Conservation (phyloP, 1,140 invertebrate genomes). For the Rhagoletis pomonella region DNA sequence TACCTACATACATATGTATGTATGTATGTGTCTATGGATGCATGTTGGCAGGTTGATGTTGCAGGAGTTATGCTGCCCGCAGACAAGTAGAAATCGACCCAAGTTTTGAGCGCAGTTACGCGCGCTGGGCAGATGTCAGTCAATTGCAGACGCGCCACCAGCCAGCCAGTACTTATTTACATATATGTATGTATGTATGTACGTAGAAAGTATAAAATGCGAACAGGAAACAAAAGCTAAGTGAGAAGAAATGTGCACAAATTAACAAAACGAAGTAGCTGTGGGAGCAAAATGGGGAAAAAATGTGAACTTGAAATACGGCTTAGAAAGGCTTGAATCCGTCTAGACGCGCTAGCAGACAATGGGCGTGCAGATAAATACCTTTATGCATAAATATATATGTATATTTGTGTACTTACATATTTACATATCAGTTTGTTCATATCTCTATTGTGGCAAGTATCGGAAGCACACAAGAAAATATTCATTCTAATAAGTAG, state of each 20-base stretch:
- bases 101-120: background rate
- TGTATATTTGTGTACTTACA: background rate
- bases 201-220: constrained; percentile 27
- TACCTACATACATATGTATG: background rate
- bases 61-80: background rate
- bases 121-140: constrained; percentile 24
- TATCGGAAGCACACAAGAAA: background rate
- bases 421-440: background rate
- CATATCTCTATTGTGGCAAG: constrained; percentile 3
- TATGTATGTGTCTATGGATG: background rate
- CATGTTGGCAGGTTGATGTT: background rate
- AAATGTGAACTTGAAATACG: constrained; percentile 45
- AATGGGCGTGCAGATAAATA: background rate
- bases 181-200: background rate
- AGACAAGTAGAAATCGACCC: background rate
- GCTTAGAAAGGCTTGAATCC: constrained; percentile 51
- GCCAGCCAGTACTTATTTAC: no score
- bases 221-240: constrained; percentile 23
- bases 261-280: constrained; percentile 32
- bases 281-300: background rate
- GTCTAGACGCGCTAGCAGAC: constrained; percentile 43
- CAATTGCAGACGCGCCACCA: background rate
- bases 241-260: constrained; percentile 6
- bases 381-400: background rate
- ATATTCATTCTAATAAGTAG: no score